Base-by-base conservation (phyloP, 2,797 vertebrate genomes). In the Clamator glandarius region DNA sequence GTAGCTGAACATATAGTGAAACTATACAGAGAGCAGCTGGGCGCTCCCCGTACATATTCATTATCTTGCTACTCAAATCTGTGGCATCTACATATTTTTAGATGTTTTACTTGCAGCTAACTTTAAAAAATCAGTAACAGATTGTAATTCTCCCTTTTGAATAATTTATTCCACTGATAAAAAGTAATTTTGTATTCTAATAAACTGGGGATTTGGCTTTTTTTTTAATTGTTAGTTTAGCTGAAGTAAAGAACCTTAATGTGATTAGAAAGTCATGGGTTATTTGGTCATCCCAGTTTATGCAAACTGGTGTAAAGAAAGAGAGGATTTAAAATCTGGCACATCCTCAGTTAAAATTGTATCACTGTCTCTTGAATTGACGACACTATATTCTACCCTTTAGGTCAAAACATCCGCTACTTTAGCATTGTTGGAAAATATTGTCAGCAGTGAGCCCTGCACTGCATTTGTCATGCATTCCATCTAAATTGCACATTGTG, bases 351-450 rank as follows among this genome's bases (percentile, higher is more conserved):
- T 89, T 96, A 50, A 74, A 87, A 86, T 66, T 81, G 67, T 69
- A 50, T 92, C 67, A 55, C 63, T 95, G 80, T 86, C 84, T 48
- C 9, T 86, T 50, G 29, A 62, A 64, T 75, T 93, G 84, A 92
- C 96, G 78, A 96, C 95, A 92, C 46, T 31, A 5, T 80, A 92
- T 95, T 95, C 95, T 89, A 81, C n/a, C 76, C 78, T 87, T 79
- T 84, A 59, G 79, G 48, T 93, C 74, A 96, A 96, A 97, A 97
- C 96, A 97, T 97, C 97, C 84, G 85, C 92, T 95, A 17, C 81
- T 90, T 92, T 84, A 80, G 44, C 70, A 4, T 24, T 50, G 90
- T 51, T 91, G 96, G 95, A 89, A 97, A 96, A 90, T 57, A 55
- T 15, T 91, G 92, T 91, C 90, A 87, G 91, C 54, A 62, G 23